phyloP scores from a whole-genome alignment of 53 echinoderm and acorn worm genomes.

The Mesocentrotus franciscanus region DNA sequence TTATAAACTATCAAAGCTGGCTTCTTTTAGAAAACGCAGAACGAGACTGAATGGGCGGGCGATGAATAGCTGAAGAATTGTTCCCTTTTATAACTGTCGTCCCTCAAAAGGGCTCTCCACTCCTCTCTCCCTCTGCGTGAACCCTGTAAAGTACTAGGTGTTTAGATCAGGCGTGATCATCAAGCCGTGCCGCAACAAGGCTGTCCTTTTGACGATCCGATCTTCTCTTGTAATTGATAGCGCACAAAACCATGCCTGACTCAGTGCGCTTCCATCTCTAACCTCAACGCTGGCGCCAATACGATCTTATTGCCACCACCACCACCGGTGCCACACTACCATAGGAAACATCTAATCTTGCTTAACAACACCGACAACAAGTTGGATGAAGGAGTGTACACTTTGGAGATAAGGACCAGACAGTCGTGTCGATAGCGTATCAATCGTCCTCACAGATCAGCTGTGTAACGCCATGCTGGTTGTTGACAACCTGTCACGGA shows the following conservation, averaged over 20 bases:
- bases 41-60: conserved; percentile 54
- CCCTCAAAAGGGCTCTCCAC: not conserved
- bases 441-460: not conserved
- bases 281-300: not conserved
- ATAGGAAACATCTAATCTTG: not conserved
- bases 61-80: conserved; percentile 40
- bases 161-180: not conserved
- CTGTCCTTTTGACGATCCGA: conserved; percentile 33
- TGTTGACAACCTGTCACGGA: conserved; percentile 12
- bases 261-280: not conserved
- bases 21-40: not conserved
- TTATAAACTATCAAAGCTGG: conserved; percentile 56
- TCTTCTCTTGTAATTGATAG: conserved; percentile 37
- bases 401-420: not conserved
- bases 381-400: not conserved
- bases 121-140: conserved; percentile 24
- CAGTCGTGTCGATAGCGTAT: not conserved
- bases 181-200: conserved; percentile 13
- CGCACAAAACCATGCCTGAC: not conserved
- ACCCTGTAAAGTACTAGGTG: conserved; percentile 44
- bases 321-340: not conserved
- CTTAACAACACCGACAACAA: not conserved
- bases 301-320: not conserved
- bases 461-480: not conserved
- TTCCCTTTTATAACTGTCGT: conserved; percentile 11